Evolutionary conservation across 64 coral and sea anemone genomes (phyloP).

Genomic region (Montipora sp.): DNA sequence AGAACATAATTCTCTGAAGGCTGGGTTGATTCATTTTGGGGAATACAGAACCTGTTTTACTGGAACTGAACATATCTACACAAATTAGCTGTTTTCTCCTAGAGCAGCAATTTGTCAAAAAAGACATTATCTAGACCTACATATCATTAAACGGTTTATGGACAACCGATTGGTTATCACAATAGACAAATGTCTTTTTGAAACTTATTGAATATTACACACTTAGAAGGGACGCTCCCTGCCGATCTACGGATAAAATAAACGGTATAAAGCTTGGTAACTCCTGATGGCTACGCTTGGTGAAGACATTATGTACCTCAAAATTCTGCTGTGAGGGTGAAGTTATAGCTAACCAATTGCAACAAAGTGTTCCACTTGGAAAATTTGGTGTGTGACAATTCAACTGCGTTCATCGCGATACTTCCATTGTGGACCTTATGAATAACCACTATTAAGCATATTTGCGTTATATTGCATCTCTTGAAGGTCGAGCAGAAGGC

Average conservation of each 20-base stretch:
- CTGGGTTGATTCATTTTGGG: background rate
- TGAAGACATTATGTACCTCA: no score
- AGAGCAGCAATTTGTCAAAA: background rate
- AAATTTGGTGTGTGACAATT: no score
- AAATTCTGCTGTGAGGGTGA: background rate
- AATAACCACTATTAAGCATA: no score
- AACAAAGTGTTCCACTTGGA: no score
- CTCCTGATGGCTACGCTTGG: no score
- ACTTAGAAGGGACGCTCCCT: background rate
- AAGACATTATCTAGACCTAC: background rate
- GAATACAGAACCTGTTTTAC: background rate
- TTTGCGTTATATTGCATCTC: no score
- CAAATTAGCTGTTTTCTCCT: background rate
- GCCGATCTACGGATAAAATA: background rate
- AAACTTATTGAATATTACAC: background rate
- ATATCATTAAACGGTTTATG: background rate
- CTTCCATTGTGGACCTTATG: no score
- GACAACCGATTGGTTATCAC: no score
- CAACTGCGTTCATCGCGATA: no score
- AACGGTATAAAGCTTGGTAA: background rate
- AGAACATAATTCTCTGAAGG: background rate
- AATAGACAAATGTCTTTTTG: no score
- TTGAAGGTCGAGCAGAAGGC: no score
- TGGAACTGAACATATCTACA: background rate
- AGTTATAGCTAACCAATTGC: no score